Base-by-base conservation (phyloP, 2,113 vertebrate species). In the Orycteropus afer region DNA sequence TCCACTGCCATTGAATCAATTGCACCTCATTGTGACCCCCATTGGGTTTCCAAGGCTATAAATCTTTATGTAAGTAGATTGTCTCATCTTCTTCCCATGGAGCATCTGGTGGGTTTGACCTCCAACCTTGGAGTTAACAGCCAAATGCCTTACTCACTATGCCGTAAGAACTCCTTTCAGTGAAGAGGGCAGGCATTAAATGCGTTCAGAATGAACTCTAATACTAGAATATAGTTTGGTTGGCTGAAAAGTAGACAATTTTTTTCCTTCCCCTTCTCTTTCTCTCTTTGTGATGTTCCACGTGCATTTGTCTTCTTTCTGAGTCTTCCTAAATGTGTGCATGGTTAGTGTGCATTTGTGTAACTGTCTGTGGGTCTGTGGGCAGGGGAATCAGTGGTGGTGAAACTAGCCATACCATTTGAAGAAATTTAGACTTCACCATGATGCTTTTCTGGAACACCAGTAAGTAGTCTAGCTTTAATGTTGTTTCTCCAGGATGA, bases 201-300 rank as follows among this genome's bases (percentile, higher is more conserved):
- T 15, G 2, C 55, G 47, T 80, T 79, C 12, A 51, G 17, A 91
- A 90, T 63, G 73, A 87, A 93, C n/a, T 73, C 15, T 94, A 69
- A 82, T 32, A 34, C 3, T 61, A 49, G 80, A 2, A 3, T 55
- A 57, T 65, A 37, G 7, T 57, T 65, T 14, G 17, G 7, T 89
- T 83, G 25, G 40, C 20, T 78, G 23, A 82, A 81, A 74, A 45
- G 13, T 3, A 37, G 53, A 57, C 8, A 37, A 4, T 14, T 34
- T 67, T 17, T 12, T 6, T 49, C 87, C 83, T 94, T 53, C 87
- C 79, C 89, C 4, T 89, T 80, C 61, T 76, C 34, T 10, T 47
- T 5, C 7, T 23, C 14, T 15, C 20, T 23, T 47, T 51, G 61
- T 10, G 29, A 42, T 34, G 4, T 42, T 42, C 37, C 37, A 40